A percentile compares a stretch with the other conserved stretches of the same genome.
Evolutionary conservation across 1,140 invertebrate genomes (phyloP).

Genomic region (Hestina assimilis): DNA sequence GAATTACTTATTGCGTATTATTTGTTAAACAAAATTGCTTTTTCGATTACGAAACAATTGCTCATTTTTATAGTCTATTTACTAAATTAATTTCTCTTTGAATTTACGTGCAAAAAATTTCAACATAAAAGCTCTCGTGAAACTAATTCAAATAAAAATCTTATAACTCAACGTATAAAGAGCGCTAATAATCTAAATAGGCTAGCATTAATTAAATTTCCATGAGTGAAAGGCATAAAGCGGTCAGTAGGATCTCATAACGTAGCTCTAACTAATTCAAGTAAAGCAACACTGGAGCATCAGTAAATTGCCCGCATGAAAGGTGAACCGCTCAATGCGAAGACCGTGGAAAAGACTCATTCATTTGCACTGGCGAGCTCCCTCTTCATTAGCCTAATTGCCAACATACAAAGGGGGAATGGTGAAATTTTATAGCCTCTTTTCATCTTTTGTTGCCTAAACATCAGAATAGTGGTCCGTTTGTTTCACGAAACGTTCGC

Average conservation of each 20-base stretch:
- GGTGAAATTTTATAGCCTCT: slow-evolving; percentile 69
- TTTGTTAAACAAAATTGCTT: background rate
- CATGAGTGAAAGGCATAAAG: slow-evolving; percentile 13
- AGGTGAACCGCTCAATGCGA: slow-evolving; percentile 62
- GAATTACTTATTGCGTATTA: background rate
- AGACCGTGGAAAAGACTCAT: slow-evolving; percentile 56
- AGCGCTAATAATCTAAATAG: background rate
- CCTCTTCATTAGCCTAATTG: slow-evolving; percentile 76
- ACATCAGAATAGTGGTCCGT: slow-evolving; percentile 45
- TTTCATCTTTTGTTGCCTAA: slow-evolving; percentile 71
- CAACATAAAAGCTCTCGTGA: background rate
- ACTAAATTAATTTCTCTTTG: background rate
- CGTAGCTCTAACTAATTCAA: slow-evolving; percentile 40
- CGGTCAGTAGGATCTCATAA: slow-evolving; percentile 16
- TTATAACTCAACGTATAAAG: background rate
- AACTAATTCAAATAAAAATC: background rate
- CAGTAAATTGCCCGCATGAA: slow-evolving; percentile 72
- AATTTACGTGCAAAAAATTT: background rate
- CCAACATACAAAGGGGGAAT: slow-evolving; percentile 65
- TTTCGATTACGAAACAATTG: background rate
- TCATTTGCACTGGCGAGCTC: slow-evolving; percentile 53
- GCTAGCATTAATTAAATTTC: slow-evolving; percentile 2
- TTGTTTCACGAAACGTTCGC: slow-evolving; percentile 19
- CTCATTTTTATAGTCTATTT: background rate
- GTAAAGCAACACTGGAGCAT: slow-evolving; percentile 45